These are phyloP conservation scores for Catalaphyllia jardinei DNA, from an alignment of 64 coral and sea anemone species.

Conservation along the genomic window DNA sequence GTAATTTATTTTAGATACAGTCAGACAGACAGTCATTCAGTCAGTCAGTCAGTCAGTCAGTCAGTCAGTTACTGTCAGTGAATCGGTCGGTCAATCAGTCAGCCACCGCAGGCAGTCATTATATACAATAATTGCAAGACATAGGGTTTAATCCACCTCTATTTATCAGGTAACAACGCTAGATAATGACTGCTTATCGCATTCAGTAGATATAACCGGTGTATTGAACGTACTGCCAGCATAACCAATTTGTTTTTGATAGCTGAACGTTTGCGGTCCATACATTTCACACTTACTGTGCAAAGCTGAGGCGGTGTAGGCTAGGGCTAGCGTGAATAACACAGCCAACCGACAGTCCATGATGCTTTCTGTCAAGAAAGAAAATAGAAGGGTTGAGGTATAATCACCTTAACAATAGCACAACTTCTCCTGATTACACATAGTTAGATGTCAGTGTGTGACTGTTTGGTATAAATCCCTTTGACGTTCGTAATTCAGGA, in stretches of 20 bases:
- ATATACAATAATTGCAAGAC: too few relatives aligned
- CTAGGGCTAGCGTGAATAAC: conserved; percentile 15
- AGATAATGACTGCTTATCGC: too few relatives aligned
- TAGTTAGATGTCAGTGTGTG: too few relatives aligned
- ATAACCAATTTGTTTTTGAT: neutral
- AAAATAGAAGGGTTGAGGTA: neutral
- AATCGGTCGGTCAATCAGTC: too few relatives aligned
- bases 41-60: neutral
- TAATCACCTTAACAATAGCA: neutral
- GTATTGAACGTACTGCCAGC: too few relatives aligned
- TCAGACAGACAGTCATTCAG: neutral
- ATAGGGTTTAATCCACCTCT: too few relatives aligned
- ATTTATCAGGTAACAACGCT: too few relatives aligned
- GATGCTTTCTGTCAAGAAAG: neutral
- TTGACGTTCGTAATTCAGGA: too few relatives aligned
- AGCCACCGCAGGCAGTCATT: too few relatives aligned
- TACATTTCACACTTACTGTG: conserved; percentile 25
- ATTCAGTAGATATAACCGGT: too few relatives aligned
- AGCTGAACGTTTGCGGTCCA: neutral
- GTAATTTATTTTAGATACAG: neutral
- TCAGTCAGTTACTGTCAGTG: too few relatives aligned
- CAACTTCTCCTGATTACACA: neutral
- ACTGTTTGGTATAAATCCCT: too few relatives aligned
- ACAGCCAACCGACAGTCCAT: conserved; percentile 22
- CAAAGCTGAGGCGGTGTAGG: conserved; percentile 22